Percentiles rank a stretch among this genome's conserved stretches.
Conservation (phyloP, 2,113 vertebrate species). For the Callopanchax toddi region DNA sequence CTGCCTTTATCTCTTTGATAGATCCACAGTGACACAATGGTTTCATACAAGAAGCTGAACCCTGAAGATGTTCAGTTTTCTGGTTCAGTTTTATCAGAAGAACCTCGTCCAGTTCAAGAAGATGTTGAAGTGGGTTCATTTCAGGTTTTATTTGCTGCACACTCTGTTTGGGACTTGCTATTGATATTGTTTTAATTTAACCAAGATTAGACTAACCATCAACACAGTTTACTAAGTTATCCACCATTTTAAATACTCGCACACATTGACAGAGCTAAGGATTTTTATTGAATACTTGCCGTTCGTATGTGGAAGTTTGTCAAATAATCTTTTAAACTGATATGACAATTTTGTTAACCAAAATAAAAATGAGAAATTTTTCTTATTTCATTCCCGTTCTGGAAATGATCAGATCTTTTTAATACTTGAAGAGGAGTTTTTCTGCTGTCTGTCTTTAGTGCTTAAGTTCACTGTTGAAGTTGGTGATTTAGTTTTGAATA, state of each 20-base stretch:
- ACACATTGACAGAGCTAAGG: too few relatives aligned
- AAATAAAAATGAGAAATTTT: too few relatives aligned
- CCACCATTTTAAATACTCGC: too few relatives aligned
- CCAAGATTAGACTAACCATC: too few relatives aligned
- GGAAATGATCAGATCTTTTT: background rate
- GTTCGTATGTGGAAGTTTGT: too few relatives aligned
- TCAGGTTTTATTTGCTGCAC: background rate
- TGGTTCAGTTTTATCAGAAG: constrained; percentile 35
- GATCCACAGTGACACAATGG: constrained; percentile 46
- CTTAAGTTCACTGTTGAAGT: background rate
- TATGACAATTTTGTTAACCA: too few relatives aligned
- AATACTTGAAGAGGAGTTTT: background rate
- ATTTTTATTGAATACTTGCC: too few relatives aligned
- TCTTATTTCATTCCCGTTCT: background rate
- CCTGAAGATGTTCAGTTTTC: constrained; percentile 72
- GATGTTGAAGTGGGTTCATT: constrained; percentile 49
- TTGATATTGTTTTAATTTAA: too few relatives aligned
- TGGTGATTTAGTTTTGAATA: background rate
- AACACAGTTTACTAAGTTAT: too few relatives aligned
- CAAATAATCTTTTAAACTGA: too few relatives aligned
- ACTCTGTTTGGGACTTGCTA: too few relatives aligned
- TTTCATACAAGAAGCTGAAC: constrained; percentile 68
- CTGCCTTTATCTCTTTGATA: constrained; percentile 3
- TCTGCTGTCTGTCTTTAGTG: background rate
- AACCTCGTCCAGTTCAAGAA: constrained; percentile 27